Base-by-base conservation (phyloP, 53 echinoderm and acorn worm species). In the Pentamera pediparva region DNA sequence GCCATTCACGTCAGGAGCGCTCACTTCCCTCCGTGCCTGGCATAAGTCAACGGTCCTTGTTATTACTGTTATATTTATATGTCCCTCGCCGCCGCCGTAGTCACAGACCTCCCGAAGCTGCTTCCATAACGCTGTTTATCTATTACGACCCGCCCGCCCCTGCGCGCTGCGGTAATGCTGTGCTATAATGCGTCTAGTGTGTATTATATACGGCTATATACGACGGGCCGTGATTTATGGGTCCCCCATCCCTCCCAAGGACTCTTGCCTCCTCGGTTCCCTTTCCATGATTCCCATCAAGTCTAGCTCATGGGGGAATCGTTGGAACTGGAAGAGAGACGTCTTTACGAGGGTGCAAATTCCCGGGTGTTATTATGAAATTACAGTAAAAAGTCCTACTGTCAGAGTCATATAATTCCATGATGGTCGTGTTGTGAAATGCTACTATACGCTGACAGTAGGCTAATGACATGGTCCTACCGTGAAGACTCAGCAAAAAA, bases 21-120 rank as follows among this genome's bases (percentile, higher is more conserved):
- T 67, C 67, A 67, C 45, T 67, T 67, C 67, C n/a, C 67, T 67
- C 45, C 45, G 67, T 45, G 67, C 67, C 67, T 67, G 67, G 67
- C 45, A 67, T 67, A 67, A 67, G 67, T 67, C 67, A 67, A 67
- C 48, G 67, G 41, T 43, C 45, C 39, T 18, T 41, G 67, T 39
- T 13, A 45, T 45, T 45, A 15, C n/a, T 45, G 12, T 45, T 45
- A 15, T 15, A 15, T 45, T 1, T 1, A 1, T 45, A 15, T 45
- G 12, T 45, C n/a, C 32, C 32, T 27, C 10, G 11, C 11, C 6
- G 7, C 32, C 13, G 26, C n/a, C 30, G 21, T 28, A 45, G 67
- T 41, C 45, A 43, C 45, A 67, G 40, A 45, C 32, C 17, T 7
- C 58, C 58, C 28, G n/a, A n/a, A n/a, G n/a, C n/a, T n/a, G n/a